Evolutionary conservation across 2,888 invertebrate species (phyloP).

Genomic region (Monochamus alternatus): DNA sequence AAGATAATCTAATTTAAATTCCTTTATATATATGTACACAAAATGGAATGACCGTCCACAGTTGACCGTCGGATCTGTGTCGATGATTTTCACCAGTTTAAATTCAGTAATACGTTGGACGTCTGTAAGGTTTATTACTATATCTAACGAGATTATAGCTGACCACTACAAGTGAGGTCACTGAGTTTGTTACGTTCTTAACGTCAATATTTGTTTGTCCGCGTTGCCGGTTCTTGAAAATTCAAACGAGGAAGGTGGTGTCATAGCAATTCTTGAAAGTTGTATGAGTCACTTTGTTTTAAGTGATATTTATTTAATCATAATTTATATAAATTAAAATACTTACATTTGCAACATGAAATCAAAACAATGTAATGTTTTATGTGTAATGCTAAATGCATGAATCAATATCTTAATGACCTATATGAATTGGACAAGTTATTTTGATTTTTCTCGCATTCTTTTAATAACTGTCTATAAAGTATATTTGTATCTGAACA

Average conservation of each 20-base stretch:
- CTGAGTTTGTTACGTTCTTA: background rate
- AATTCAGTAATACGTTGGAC: background rate
- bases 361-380: background rate
- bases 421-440: no score
- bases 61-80: conserved; percentile 3
- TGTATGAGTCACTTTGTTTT: conserved; percentile 7
- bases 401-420: no score
- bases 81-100: background rate
- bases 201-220: conserved; percentile 5
- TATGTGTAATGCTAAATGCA: background rate
- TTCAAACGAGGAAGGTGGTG: background rate
- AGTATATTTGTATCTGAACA: background rate
- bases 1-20: conserved; percentile 30
- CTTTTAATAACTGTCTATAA: background rate
- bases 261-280: conserved; percentile 16
- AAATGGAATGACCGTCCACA: conserved; percentile 8
- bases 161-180: background rate
- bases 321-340: no score
- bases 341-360: no score
- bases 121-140: conserved; percentile 10
- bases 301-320: no score
- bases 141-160: conserved; percentile 11
- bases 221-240: conserved; percentile 2
- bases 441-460: background rate
- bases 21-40: conserved; percentile 18